phyloP scores from a whole-genome alignment of 2,888 invertebrate species.

The Patella caerulea region DNA sequence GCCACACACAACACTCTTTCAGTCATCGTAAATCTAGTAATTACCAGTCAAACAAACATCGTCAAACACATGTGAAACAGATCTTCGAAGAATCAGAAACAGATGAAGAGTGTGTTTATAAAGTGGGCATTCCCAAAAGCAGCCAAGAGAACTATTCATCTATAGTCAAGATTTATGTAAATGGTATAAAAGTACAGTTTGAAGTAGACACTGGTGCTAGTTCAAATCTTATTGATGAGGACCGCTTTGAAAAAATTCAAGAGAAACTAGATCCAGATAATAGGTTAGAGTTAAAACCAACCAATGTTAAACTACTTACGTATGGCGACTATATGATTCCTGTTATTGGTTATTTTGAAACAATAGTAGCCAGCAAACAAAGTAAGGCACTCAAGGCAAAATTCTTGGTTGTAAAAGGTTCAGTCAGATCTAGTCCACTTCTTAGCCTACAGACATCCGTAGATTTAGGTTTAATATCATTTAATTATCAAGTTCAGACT shows the following conservation, averaged over 20 bases:
- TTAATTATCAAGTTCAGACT: not conserved
- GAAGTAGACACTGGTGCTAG: slow-evolving; percentile 3
- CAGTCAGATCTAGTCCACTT: not conserved
- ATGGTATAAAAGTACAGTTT: slow-evolving; percentile 2
- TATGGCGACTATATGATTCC: slow-evolving; percentile 2
- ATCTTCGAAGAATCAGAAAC: not conserved
- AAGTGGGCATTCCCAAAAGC: not conserved
- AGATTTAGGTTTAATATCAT: not conserved
- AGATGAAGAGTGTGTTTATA: not conserved
- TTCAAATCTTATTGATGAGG: slow-evolving; percentile 1
- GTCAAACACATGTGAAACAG: not conserved
- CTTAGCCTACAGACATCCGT: not conserved
- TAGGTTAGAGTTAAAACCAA: not conserved
- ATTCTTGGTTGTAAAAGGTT: not conserved
- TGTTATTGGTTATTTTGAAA: not conserved
- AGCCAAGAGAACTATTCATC: not conserved
- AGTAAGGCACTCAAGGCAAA: not conserved
- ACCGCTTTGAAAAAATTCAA: not conserved
- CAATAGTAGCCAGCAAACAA: not conserved
- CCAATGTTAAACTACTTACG: not conserved
- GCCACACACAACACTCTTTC: too few species aligned
- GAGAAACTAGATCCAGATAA: not conserved
- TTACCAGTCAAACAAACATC: too few species aligned
- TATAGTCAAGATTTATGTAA: not conserved
- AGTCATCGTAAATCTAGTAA: not conserved